These are phyloP conservation scores for Dryococelus australis DNA, from an alignment of 2,888 invertebrate species.

Conservation along the genomic window DNA sequence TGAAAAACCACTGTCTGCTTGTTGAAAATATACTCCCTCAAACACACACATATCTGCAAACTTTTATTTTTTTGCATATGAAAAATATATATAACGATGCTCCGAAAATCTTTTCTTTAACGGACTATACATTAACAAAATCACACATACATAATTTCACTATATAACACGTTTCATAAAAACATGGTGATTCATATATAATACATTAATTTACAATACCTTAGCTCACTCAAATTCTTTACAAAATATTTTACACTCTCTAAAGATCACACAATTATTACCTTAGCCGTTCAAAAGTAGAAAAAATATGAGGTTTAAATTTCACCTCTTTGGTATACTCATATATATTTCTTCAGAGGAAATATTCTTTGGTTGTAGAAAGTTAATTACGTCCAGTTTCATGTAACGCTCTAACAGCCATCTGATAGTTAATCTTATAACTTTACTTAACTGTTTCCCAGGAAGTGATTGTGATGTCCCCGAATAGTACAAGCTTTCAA, in stretches of 20 bases:
- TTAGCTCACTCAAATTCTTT: background rate
- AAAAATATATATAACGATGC: constrained; percentile 2
- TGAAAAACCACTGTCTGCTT: background rate
- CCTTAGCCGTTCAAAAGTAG: background rate
- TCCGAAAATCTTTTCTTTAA: background rate
- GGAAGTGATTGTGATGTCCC: too few relatives aligned
- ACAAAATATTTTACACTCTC: background rate
- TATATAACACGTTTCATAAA: background rate
- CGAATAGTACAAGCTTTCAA: too few relatives aligned
- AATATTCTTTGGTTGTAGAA: constrained; percentile 4
- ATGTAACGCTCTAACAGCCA: background rate
- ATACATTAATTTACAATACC: background rate
- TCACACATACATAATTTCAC: background rate
- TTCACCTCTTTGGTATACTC: constrained; percentile 2
- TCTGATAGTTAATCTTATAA: too few relatives aligned
- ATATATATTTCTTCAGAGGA: background rate
- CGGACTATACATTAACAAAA: background rate
- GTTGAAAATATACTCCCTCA: background rate
- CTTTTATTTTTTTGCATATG: background rate
- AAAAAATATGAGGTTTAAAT: background rate
- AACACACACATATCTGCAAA: background rate
- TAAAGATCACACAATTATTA: background rate
- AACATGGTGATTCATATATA: background rate
- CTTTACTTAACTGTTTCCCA: too few relatives aligned
- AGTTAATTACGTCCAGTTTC: background rate